Base-by-base conservation (phyloP, 2,797 vertebrate species). In the Danio aesculapii region DNA sequence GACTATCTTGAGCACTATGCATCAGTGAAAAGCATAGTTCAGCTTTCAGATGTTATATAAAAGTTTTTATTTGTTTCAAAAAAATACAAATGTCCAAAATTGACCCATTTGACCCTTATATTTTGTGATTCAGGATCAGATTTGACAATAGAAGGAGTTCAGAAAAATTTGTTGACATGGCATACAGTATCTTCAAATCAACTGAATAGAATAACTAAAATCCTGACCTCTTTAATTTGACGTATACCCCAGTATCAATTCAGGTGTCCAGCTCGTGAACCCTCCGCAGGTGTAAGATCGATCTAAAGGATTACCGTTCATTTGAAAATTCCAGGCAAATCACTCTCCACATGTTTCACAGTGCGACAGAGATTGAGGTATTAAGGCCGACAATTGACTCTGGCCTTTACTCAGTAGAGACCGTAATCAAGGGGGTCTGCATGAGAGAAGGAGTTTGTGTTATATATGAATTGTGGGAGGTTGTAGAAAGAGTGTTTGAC, bases 281-380 rank as follows among this genome's bases (percentile, higher is more conserved):
- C 43, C n/a, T 53, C 52, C 16, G 16, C 58, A 77, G 61, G 73
- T 69, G 73, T 17, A 30, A 53, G 50, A 71, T 39, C 62, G 52
- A 64, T 50, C 64, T 81, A 73, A 82, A 80, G 52, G 71, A 86
- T 86, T 84, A 84, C 57, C 69, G 62, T 80, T 75, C 7, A 69
- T 77, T 84, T 74, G 53, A 76, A 73, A 63, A 66, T 67, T 55
- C 17, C 4, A 7, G 10, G 6, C 46, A 58, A 75, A 64, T 55
- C 50, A 70, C 52, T 59, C 47, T 59, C 71, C 14, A 6, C 41
- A 43, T 75, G 82, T 72, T 79, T 71, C 50, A 66, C 16, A 43
- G 43, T 50, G 17, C 2, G 17, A 76, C 61, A 59, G 77, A 84
- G 76, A 73, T 82, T 82, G 84, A 72, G 55, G 76, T 73, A 82